These are phyloP conservation scores for Peromyscus melanophrys DNA, from an alignment of 2,797 vertebrate species.

Conservation along the genomic window DNA sequence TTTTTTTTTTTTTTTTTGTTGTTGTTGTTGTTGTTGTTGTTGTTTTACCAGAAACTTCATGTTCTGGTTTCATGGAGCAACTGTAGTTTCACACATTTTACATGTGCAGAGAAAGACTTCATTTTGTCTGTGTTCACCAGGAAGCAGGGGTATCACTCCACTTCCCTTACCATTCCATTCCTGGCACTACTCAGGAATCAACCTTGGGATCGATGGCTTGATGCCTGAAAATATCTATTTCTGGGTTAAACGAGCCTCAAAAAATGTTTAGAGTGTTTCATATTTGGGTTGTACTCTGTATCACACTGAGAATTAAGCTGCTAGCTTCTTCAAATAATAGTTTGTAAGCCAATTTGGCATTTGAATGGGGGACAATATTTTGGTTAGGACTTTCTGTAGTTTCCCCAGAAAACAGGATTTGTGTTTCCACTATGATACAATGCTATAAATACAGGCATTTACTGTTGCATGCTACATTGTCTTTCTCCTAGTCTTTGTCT, in stretches of 20 bases:
- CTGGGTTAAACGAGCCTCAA: conserved; percentile 60
- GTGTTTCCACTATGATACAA: conserved; percentile 69
- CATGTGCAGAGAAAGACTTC: not conserved
- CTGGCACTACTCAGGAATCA: not conserved
- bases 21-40: no score
- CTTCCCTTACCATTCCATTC: not conserved
- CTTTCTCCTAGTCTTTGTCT: conserved; percentile 46
- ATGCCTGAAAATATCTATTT: conserved; percentile 45
- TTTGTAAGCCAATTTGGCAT: conserved; percentile 61
- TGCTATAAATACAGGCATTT: conserved; percentile 61
- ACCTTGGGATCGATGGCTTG: not conserved
- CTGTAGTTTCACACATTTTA: not conserved
- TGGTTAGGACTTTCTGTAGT: conserved; percentile 65
- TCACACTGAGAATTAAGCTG: conserved; percentile 36
- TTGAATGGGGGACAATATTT: conserved; percentile 45
- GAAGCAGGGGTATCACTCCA: not conserved
- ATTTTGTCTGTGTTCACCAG: not conserved
- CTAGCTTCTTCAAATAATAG: conserved; percentile 61
- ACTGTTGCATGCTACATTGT: not conserved
- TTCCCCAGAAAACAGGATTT: conserved; percentile 63
- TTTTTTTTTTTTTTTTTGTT: not conserved
- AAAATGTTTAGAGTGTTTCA: conserved; percentile 69
- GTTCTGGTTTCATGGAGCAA: not conserved
- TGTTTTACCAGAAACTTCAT: not conserved
- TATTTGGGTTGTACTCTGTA: conserved; percentile 53